These are phyloP conservation scores for Diorhabda carinulata DNA, from an alignment of 1,140 invertebrate species.

Conservation along the genomic window DNA sequence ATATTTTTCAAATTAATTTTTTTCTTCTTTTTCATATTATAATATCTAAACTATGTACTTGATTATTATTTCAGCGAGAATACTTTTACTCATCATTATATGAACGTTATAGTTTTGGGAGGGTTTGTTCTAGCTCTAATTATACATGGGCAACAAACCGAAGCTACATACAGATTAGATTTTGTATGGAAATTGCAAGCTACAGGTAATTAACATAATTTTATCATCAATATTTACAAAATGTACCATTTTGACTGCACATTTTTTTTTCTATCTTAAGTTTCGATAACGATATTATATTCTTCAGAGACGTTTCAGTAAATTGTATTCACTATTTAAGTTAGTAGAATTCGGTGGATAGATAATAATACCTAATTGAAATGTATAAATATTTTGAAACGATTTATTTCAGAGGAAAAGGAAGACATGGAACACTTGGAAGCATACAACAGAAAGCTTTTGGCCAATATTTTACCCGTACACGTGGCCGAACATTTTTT, in stretches of 20 bases:
- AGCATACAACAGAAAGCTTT: conserved; percentile 86
- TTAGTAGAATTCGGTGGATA: too few species aligned
- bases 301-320: too few species aligned
- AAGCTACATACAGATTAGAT: conserved; percentile 81
- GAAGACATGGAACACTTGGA: conserved; percentile 92
- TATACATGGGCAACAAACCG: conserved; percentile 84
- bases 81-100: conserved; percentile 45
- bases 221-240: too few species aligned
- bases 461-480: conserved; percentile 91
- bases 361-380: too few species aligned
- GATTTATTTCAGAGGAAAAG: conserved; percentile 72
- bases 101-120: conserved; percentile 59
- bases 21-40: too few species aligned
- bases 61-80: conserved; percentile 22
- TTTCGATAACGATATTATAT: too few species aligned
- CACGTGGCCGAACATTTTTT: conserved; percentile 94
- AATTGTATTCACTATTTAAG: too few species aligned
- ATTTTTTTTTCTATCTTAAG: too few species aligned
- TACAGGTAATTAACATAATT: conserved; percentile 54
- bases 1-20: too few species aligned
- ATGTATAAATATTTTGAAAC: neutral
- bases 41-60: too few species aligned
- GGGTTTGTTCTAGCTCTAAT: conserved; percentile 70
- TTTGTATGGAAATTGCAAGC: conserved; percentile 94
- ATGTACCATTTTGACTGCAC: too few species aligned